Conservation (phyloP, 1,140 invertebrate species). For the Drosophila sulfurigaster region DNA sequence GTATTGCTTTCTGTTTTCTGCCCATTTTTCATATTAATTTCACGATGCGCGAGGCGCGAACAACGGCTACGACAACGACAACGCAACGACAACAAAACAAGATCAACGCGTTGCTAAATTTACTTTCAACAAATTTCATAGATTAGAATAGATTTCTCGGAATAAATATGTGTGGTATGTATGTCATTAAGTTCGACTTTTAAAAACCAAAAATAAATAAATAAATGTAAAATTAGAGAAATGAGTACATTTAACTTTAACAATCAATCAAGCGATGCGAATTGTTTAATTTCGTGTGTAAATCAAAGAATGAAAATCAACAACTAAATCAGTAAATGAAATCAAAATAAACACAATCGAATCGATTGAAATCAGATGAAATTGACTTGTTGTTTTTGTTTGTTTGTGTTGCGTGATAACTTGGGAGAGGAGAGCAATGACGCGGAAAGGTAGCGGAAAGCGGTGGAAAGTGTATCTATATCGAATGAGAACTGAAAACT, state of each 20-base stretch:
- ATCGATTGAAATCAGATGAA: background rate
- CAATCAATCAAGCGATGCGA: slow-evolving; percentile 15
- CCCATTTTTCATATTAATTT: slow-evolving; percentile 56
- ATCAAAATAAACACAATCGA: slow-evolving; percentile 23
- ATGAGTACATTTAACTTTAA: slow-evolving; percentile 3
- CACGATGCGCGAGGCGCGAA: slow-evolving; percentile 47
- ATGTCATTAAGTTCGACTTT: slow-evolving; percentile 57
- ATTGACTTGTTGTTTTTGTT: slow-evolving; percentile 31
- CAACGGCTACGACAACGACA: slow-evolving; percentile 54
- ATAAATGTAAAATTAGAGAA: slow-evolving; percentile 15
- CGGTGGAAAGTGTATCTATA: slow-evolving; percentile 29
- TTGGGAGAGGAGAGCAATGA: background rate
- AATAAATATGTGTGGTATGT: slow-evolving; percentile 15
- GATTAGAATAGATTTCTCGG: slow-evolving; percentile 52
- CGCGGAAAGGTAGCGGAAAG: slow-evolving; percentile 14
- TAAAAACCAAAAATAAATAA: slow-evolving; percentile 26
- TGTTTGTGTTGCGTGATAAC: slow-evolving; percentile 35
- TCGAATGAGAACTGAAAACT: slow-evolving; percentile 55
- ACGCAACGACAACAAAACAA: slow-evolving; percentile 62
- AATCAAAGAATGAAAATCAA: slow-evolving; percentile 17
- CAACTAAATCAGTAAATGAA: slow-evolving; percentile 12
- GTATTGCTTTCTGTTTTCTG: slow-evolving; percentile 79
- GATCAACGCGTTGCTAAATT: slow-evolving; percentile 58
- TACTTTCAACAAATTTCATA: slow-evolving; percentile 41
- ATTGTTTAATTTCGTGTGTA: slow-evolving; percentile 8